Conservation (phyloP, 2,113 vertebrate genomes). For the Romanogobio albipinnatus region DNA sequence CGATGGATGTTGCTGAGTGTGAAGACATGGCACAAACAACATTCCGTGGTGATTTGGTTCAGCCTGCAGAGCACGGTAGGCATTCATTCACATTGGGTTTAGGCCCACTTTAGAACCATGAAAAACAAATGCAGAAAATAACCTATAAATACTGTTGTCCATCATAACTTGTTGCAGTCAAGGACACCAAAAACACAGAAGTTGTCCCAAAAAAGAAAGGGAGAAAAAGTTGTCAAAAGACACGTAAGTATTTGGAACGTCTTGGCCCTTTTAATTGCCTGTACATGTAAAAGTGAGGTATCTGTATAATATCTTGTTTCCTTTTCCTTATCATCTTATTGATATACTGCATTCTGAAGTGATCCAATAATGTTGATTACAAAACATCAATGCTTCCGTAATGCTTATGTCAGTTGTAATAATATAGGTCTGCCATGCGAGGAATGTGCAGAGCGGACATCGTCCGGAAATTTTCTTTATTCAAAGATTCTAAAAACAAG, state of each 20-base stretch:
- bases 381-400: slow-evolving; percentile 11
- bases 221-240: slow-evolving; percentile 1
- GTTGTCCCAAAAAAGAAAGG: no score
- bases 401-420: slow-evolving; percentile 9
- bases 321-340: slow-evolving; percentile 11
- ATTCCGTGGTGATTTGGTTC: background rate
- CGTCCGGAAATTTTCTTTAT: slow-evolving; percentile 1
- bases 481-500: background rate
- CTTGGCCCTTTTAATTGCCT: background rate
- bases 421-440: slow-evolving; percentile 9
- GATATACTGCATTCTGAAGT: slow-evolving; percentile 14
- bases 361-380: slow-evolving; percentile 1
- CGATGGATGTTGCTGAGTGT: background rate
- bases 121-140: slow-evolving; percentile 1
- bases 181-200: background rate
- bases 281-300: slow-evolving; percentile 6
- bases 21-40: slow-evolving; percentile 14
- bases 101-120: slow-evolving; percentile 11
- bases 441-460: slow-evolving; percentile 11
- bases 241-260: slow-evolving; percentile 11
- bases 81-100: slow-evolving; percentile 12
- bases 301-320: slow-evolving; percentile 5
- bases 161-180: slow-evolving; percentile 6
- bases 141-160: slow-evolving; percentile 2
- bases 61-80: slow-evolving; percentile 10